A percentile compares a stretch with the other conserved stretches of the same genome.
Evolutionary conservation across 2,888 invertebrate species (phyloP).

Genomic region (Agrenia bidenticulata): DNA sequence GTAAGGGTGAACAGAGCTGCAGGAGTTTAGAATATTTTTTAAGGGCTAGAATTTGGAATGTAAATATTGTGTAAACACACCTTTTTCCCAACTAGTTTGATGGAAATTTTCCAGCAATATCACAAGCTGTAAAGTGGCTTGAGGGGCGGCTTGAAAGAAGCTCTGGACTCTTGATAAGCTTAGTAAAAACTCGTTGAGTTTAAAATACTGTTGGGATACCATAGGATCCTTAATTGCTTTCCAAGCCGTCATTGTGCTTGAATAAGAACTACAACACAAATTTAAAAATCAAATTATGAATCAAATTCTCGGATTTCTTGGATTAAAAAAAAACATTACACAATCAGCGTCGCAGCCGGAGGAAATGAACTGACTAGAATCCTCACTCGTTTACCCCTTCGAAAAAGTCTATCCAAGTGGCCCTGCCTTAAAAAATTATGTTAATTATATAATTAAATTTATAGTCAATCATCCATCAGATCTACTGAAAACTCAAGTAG

Average conservation of each 20-base stretch:
- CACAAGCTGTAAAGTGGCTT: slow-evolving; percentile 38
- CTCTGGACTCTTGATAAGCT: slow-evolving; percentile 35
- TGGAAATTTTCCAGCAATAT: slow-evolving; percentile 31
- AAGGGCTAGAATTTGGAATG: neutral
- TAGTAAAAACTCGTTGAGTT: slow-evolving; percentile 32
- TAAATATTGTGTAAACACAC: neutral
- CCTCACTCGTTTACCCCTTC: slow-evolving; percentile 34
- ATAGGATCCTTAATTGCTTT: slow-evolving; percentile 27
- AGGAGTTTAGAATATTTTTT: neutral
- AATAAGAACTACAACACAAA: slow-evolving; percentile 9
- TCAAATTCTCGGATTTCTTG: too few species aligned
- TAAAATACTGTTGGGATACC: slow-evolving; percentile 28
- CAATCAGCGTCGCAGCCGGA: slow-evolving; percentile 36
- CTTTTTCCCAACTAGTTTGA: slow-evolving; percentile 13
- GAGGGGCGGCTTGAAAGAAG: slow-evolving; percentile 45
- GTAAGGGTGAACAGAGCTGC: slow-evolving; percentile 16
- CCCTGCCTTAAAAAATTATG: slow-evolving; percentile 30
- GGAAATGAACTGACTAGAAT: slow-evolving; percentile 42
- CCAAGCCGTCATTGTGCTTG: slow-evolving; percentile 8
- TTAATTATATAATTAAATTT: neutral
- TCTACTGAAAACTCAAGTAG: neutral
- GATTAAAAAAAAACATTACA: slow-evolving; percentile 26
- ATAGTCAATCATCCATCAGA: neutral
- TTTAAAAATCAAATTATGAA: neutral
- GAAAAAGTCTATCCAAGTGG: slow-evolving; percentile 38